Base-by-base conservation (phyloP, 2,797 vertebrate species). In the Centropyge bicolor region DNA sequence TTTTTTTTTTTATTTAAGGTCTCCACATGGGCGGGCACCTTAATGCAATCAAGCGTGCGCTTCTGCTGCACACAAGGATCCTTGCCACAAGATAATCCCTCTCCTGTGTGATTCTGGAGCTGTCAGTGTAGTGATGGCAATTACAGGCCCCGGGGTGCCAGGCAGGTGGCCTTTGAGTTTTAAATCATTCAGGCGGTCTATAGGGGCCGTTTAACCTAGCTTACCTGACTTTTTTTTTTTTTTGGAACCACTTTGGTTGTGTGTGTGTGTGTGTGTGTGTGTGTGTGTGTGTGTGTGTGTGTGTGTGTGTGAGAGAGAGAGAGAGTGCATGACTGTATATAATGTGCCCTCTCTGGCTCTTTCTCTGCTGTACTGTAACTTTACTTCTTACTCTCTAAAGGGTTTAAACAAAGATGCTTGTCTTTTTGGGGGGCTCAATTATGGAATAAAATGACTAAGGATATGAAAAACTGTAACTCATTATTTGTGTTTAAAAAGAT, bases 91-190 rank as follows among this genome's bases (percentile, higher is more conserved):
- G 80, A 91, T 93, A 90, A 92, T 92, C 88, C 86, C 78, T 80
- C 83, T 88, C 84, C 70, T 73, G 88, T 91, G 88, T 78, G 86
- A 90, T 86, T 91, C 82, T 80, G 61, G 48, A 82, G 81, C 90
- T 81, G 87, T 90, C 88, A 84, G 78, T 74, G 67, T 65, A 57
- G 86, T 85, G 90, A 92, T 85, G 90, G 89, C 88, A 91, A 91
- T 94, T 91, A 92, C 73, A 78, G 89, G 83, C 80, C 87, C 67
- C n/a, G 56, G 84, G 87, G 89, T 85, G 71, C 86, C 68, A 81
- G 71, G 82, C 80, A 83, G 90, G 88, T 74, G 90, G 90, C 86
- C 88, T 92, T 85, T 85, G 84, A 87, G 91, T 88, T 90, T 87
- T 83, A 89, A 90, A 92, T 91, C 90, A 90, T 84, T 78, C 86